Base-by-base conservation (phyloP, 2,113 vertebrate species). In the Speoplatyrhinus poulsoni region DNA sequence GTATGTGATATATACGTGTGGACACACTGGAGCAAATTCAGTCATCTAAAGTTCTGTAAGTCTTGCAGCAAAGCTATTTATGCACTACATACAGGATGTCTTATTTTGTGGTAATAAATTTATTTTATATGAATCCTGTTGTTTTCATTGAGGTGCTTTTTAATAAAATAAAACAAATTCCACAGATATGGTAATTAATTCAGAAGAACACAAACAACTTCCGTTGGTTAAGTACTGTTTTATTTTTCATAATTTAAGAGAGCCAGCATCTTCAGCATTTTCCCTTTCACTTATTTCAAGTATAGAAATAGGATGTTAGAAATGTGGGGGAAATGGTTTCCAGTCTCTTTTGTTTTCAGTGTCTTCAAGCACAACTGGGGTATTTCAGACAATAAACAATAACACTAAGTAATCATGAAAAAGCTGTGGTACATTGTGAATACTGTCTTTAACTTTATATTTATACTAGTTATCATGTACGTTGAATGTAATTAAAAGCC, bases 21-120 rank as follows among this genome's bases (percentile, higher is more conserved):
- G 75, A 62, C 67, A 56, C 57, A 41, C 60, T 59, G 78, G 76
- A 77, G 58, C 46, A 64, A 47, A 69, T 19, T 67, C 75, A 50
- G 68, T 65, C 67, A 10, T 68, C 69, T 75, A 58, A 56, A 41
- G 72, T 64, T 56, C 70, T 79, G 80, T 52, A 58, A 15, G 71
- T 49, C 67, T 72, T 69, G 75, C 78, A 73, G 83, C 82, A 77
- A 79, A 86, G 68, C 64, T 82, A 71, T 90, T 87, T 84, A 90
- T 90, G 89, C 91, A 91, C 88, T 90, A 92, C 91, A 86, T 79
- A 83, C 82, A 86, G 76, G 76, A 87, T 74, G 82, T 81, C 84
- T 57, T 89, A 83, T 90, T 88, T 92, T 90, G 85, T 85, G 84
- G 73, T 73, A 91, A 90, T 90, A 89, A 89, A 92, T 88, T 76